Evolutionary conservation across 1,140 invertebrate genomes (phyloP), one percentile per base, ranked within the genome.

Genomic region (Caenorhabditis latens): DNA sequence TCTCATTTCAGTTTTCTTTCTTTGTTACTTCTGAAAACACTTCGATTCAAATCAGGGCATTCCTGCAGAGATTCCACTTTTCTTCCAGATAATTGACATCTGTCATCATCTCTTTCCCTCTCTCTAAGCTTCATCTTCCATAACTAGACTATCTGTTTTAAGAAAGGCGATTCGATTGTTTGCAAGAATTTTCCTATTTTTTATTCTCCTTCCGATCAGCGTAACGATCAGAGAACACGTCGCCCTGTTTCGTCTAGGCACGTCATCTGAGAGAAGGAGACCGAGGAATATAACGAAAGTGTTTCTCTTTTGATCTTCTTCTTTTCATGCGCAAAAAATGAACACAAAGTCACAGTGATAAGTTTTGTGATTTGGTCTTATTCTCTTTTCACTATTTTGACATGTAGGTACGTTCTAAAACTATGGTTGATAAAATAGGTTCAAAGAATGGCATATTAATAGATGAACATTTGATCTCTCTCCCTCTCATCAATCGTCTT

Each of bases 181-280:
- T 79, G 71, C 46, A 48, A 50, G 46, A 0, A n/a, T 11, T 50
- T 79, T 32, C 32, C 32, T 32, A 32, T 32, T 32, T 32, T 32
- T 32, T 24, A 8, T 79, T 24, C 24, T 42, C 14, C 43, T 13
- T 50, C 50, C 71, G 71, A 79, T 14, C 71, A 79, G 43, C 71
- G 71, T 79, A 79, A 79, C 71, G 71, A 79, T 79, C 46, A 79
- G 71, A 79, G 71, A 79, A 79, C 71, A 79, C 21, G 71, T 50
- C 46, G 71, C 65, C 32, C 50, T 24, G 14, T 50, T 4, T 32
- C 46, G 71, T 79, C 71, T 79, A 46, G 43, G 65, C 40, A 48
- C 71, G 46, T 42, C 71, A 79, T 48, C 71, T 50, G 46, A 71
- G 65, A 71, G 65, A 46, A 43, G 24, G 32, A 58, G 63, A 40